Evolutionary conservation across 92 coral and sea anemone genomes (phyloP).

Genomic region (Pocillopora meandrina): DNA sequence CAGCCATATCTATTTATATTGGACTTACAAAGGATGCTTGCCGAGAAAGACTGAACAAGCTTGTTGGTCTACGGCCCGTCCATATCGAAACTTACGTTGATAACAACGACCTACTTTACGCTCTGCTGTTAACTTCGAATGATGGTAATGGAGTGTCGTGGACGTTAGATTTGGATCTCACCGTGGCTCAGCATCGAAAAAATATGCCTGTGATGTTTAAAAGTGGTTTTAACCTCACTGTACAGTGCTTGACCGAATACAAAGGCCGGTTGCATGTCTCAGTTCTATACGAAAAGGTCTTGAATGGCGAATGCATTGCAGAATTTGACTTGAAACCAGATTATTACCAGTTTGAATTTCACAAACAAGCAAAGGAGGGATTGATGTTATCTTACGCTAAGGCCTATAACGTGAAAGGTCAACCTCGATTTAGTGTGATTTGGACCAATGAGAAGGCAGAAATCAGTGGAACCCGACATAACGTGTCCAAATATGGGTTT

Average conservation of each 20-base stretch:
- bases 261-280: constrained; percentile 46
- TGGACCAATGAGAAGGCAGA: constrained; percentile 35
- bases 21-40: constrained; percentile 31
- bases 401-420: constrained; percentile 39
- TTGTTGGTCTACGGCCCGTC: constrained; percentile 24
- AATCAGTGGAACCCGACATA: constrained; percentile 36
- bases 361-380: constrained; percentile 29
- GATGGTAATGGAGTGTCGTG: constrained; percentile 6
- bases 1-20: constrained; percentile 1
- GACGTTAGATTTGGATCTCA: constrained; percentile 24
- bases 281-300: constrained; percentile 29
- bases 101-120: constrained; percentile 24
- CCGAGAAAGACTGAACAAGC: constrained; percentile 14
- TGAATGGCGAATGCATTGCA: constrained; percentile 36
- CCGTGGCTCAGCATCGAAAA: constrained; percentile 47
- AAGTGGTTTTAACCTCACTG: constrained; percentile 25
- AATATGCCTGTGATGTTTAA: constrained; percentile 32
- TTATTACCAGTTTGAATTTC: constrained; percentile 38
- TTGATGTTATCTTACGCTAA: constrained; percentile 30
- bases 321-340: constrained; percentile 50
- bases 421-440: constrained; percentile 49
- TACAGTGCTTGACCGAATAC: constrained; percentile 45
- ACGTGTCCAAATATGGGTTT: constrained; percentile 45
- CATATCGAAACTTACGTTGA: constrained; percentile 44
- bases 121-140: constrained; percentile 12